Evolutionary conservation across 2,888 invertebrate genomes (phyloP).

Genomic region (Aspidapion aeneum): DNA sequence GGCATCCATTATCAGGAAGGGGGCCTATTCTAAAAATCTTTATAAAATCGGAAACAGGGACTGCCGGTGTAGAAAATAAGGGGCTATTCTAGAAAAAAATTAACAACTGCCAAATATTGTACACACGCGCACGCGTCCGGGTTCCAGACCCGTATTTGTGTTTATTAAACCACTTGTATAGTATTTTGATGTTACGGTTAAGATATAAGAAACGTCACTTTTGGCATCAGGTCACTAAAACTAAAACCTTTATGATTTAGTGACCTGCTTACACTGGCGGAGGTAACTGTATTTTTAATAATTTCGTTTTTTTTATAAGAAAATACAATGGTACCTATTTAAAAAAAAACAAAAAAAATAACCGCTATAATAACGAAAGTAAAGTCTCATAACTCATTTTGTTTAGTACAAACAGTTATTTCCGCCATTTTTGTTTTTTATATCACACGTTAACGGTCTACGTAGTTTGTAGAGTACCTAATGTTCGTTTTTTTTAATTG

Average conservation of each 20-base stretch:
- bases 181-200: not conserved
- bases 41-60: too few relatives aligned
- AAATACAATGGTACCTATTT: not conserved
- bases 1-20: too few relatives aligned
- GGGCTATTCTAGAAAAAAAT: not conserved
- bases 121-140: not conserved
- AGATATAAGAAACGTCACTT: not conserved
- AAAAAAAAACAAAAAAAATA: not conserved
- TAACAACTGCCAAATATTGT: constrained; percentile 5
- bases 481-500: constrained; percentile 13
- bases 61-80: too few relatives aligned
- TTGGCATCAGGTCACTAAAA: not conserved
- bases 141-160: not conserved
- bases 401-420: not conserved
- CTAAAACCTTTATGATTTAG: too few relatives aligned
- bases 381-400: too few relatives aligned
- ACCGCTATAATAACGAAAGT: not conserved
- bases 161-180: not conserved
- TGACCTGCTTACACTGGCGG: not conserved
- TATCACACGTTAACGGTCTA: constrained; percentile 4
- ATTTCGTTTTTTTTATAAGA: not conserved
- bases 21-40: too few relatives aligned
- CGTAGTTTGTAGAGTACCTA: constrained; percentile 1
- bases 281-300: not conserved
- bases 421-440: constrained; percentile 3